Evolutionary conservation across 2,113 vertebrate species (phyloP).

Genomic region (Condylura cristata): DNA sequence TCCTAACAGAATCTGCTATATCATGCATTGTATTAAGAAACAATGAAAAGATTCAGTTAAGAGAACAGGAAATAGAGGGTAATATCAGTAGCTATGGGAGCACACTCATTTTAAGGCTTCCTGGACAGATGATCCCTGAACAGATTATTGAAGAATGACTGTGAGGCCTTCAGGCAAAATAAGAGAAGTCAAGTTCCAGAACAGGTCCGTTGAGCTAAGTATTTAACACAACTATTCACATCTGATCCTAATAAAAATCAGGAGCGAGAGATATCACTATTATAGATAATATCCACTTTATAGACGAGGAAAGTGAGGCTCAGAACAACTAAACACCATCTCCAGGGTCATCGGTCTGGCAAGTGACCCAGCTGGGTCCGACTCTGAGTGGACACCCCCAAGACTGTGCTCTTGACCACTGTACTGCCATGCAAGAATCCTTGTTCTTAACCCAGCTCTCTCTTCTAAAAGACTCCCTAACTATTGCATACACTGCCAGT

Average conservation of each 20-base stretch:
- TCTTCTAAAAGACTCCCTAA: not conserved
- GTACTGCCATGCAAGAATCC: fast-evolving
- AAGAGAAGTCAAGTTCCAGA: not conserved
- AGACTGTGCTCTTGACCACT: not conserved
- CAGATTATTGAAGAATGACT: not conserved
- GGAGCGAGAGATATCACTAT: not conserved
- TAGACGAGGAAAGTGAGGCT: not conserved
- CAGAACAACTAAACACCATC: not conserved
- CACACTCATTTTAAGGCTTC: not conserved
- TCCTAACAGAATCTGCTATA: not conserved
- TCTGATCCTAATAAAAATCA: not conserved
- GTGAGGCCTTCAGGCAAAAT: not conserved
- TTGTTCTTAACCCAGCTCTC: not conserved
- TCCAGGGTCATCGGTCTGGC: not conserved
- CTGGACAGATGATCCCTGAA: not conserved
- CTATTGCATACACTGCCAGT: not conserved
- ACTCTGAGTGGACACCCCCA: not conserved
- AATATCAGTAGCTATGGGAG: not conserved
- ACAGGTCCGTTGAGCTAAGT: not conserved
- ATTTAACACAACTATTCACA: not conserved
- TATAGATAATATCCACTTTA: not conserved
- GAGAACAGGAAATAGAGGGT: not conserved
- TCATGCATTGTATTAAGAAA: not conserved
- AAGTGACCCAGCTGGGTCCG: not conserved
- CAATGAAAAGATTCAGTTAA: not conserved